phyloP scores from a whole-genome alignment of 2,888 invertebrate genomes.

The Drosophila anceps region DNA sequence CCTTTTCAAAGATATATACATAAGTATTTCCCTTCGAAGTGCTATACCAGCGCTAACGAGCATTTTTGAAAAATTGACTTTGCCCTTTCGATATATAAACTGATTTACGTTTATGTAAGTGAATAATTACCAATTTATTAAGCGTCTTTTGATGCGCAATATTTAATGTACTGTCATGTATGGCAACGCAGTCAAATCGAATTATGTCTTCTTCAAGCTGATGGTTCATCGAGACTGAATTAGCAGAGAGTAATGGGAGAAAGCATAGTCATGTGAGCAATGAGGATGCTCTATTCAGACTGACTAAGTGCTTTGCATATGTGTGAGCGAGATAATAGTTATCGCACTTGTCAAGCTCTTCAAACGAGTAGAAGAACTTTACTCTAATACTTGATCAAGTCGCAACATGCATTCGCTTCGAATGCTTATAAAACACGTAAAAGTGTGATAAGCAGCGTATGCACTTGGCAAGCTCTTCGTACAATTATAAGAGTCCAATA shows the following conservation, averaged over 20 bases:
- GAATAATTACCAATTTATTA: constrained; percentile 8
- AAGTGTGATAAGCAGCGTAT: neutral
- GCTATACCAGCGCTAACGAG: neutral
- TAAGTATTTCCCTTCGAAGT: neutral
- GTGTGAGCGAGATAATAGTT: neutral
- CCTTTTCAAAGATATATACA: constrained; percentile 20
- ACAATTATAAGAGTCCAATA: neutral
- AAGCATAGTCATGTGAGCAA: neutral
- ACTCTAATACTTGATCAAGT: neutral
- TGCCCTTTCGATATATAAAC: neutral
- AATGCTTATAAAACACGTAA: neutral
- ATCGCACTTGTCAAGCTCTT: neutral
- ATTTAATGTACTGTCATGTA: neutral
- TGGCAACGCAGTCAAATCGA: neutral
- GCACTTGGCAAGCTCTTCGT: neutral
- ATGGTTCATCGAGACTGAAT: neutral
- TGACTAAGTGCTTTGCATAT: neutral
- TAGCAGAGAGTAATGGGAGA: neutral
- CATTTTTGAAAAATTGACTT: neutral
- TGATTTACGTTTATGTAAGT: constrained; percentile 2
- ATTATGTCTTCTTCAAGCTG: neutral
- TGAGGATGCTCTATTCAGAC: neutral
- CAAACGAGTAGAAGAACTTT: neutral
- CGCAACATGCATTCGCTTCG: neutral
- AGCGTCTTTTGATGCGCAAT: neutral